phyloP scores from a whole-genome alignment of 2,888 invertebrate genomes.

The Pasiphila rectangulata region DNA sequence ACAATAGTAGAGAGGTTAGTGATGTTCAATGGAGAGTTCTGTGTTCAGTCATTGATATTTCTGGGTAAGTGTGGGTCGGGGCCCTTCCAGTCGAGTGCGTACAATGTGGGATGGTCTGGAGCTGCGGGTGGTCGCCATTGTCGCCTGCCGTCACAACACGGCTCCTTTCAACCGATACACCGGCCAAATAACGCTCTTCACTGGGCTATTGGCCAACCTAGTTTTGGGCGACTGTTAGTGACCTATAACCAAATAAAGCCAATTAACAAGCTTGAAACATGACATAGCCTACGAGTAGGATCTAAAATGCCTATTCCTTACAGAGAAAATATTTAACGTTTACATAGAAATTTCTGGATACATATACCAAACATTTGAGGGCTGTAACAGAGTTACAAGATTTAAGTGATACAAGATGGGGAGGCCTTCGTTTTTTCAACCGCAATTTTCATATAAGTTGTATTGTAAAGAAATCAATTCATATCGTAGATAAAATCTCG shows the following conservation, averaged over 20 bases:
- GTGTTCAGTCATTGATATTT: slow-evolving; percentile 59
- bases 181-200: slow-evolving; percentile 7
- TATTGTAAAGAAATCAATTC: background rate
- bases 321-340: too few relatives aligned
- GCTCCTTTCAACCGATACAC: slow-evolving; percentile 32
- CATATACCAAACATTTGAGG: too few relatives aligned
- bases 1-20: slow-evolving; percentile 31
- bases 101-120: slow-evolving; percentile 41
- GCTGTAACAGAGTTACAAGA: too few relatives aligned
- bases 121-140: slow-evolving; percentile 72
- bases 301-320: too few relatives aligned
- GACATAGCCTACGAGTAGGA: too few relatives aligned
- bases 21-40: slow-evolving; percentile 41
- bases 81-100: slow-evolving; percentile 63
- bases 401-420: too few relatives aligned
- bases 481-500: slow-evolving; percentile 6
- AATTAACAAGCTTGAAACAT: too few relatives aligned
- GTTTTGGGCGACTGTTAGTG: slow-evolving; percentile 1
- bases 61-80: slow-evolving; percentile 45
- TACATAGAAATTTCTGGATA: too few relatives aligned
- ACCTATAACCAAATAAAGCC: too few relatives aligned
- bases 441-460: too few relatives aligned
- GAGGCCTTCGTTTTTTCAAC: too few relatives aligned
- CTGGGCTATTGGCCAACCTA: slow-evolving; percentile 2
- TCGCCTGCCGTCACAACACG: slow-evolving; percentile 62